phyloP scores from a whole-genome alignment of 2,113 vertebrate genomes.

The Polypterus senegalus region DNA sequence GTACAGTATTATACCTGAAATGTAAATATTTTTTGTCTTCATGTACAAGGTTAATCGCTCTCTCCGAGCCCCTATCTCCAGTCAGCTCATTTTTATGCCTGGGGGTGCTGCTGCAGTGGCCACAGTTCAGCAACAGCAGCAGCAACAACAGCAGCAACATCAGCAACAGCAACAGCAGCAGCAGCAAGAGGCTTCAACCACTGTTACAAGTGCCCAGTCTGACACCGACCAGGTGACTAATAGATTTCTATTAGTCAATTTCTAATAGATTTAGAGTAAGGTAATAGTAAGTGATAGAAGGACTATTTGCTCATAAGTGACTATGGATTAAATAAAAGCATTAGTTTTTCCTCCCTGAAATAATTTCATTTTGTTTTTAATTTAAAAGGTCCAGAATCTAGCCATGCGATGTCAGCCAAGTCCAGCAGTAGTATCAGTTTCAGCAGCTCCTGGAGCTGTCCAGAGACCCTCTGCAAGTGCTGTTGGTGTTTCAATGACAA shows the following conservation, averaged over 20 bases:
- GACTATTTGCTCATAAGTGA: no score
- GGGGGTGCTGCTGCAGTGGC: slow-evolving; percentile 75
- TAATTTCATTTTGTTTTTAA: no score
- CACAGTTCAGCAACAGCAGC: slow-evolving; percentile 54
- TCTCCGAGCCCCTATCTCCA: slow-evolving; percentile 70
- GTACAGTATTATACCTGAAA: no score
- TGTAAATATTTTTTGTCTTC: no score
- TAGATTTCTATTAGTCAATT: no score
- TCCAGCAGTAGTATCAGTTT: slow-evolving; percentile 21
- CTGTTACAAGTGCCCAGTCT: slow-evolving; percentile 60
- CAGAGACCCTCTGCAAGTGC: background rate
- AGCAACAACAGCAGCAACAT: slow-evolving; percentile 49
- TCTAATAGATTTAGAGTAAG: no score
- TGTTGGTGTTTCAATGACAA: no score
- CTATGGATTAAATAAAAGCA: no score
- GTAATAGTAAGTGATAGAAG: no score
- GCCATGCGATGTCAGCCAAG: slow-evolving; percentile 46
- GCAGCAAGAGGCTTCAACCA: slow-evolving; percentile 68
- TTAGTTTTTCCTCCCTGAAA: no score
- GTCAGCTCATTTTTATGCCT: slow-evolving; percentile 96
- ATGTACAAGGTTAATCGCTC: slow-evolving; percentile 50
- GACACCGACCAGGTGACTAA: slow-evolving; percentile 77
- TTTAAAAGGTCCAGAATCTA: slow-evolving; percentile 48
- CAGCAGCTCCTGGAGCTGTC: background rate
- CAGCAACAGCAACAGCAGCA: slow-evolving; percentile 42